These are phyloP conservation scores for Corythoichthys haematopterus DNA, from an alignment of 2,113 vertebrate species.

Conservation along the genomic window DNA sequence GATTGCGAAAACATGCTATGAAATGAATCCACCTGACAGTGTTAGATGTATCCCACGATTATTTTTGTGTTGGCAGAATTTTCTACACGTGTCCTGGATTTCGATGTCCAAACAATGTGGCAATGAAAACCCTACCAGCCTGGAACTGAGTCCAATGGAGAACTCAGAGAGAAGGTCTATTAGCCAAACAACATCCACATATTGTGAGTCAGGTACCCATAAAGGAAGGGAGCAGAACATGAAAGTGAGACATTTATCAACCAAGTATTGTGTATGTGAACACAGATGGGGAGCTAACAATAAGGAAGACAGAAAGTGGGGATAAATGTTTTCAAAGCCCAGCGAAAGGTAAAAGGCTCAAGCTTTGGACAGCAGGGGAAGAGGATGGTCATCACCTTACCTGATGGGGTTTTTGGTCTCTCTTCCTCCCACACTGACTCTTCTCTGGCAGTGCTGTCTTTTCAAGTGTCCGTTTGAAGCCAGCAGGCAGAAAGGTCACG, in stretches of 20 bases:
- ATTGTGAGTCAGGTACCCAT: constrained; percentile 49
- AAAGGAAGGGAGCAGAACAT: constrained; percentile 51
- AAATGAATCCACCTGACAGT: background rate
- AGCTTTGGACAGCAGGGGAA: constrained; percentile 61
- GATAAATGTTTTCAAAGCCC: constrained; percentile 65
- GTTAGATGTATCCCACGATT: background rate
- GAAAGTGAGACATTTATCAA: constrained; percentile 58
- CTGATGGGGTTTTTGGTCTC: constrained; percentile 74
- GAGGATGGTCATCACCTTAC: constrained; percentile 74
- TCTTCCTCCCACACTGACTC: constrained; percentile 63
- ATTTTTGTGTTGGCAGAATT: background rate
- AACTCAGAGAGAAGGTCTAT: constrained; percentile 29
- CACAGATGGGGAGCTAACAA: constrained; percentile 40
- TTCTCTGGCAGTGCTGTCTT: constrained; percentile 65
- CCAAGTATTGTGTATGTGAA: constrained; percentile 39
- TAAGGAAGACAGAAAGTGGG: constrained; percentile 32
- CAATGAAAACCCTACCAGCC: background rate
- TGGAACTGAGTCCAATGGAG: constrained; percentile 14
- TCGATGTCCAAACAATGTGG: constrained; percentile 4
- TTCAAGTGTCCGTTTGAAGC: constrained; percentile 75
- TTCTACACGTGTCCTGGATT: background rate
- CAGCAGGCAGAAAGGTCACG: constrained; percentile 69
- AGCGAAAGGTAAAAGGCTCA: constrained; percentile 58
- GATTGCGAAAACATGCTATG: background rate
- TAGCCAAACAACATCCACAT: constrained; percentile 48